Conservation (phyloP, 2,888 invertebrate species). For the Sylvicola cinctus region DNA sequence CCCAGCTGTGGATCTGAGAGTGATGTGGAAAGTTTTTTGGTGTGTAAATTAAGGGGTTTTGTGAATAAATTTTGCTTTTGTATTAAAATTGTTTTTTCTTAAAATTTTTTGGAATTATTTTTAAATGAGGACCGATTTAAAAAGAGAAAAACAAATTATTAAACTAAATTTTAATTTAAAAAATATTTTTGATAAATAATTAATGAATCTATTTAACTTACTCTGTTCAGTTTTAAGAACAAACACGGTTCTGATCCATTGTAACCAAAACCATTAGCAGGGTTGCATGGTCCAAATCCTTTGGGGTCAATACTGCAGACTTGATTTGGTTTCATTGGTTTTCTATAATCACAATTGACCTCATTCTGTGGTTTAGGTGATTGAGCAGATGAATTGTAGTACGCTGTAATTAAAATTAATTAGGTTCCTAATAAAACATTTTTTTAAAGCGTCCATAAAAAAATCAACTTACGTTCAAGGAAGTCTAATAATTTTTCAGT, state of each 20-base stretch:
- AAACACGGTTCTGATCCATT: conserved; percentile 58
- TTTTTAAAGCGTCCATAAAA: conserved; percentile 2
- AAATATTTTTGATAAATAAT: too few species aligned
- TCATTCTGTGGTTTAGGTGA: conserved; percentile 28
- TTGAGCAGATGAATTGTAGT: conserved; percentile 20
- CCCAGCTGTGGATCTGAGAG: conserved; percentile 50
- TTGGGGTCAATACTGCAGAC: conserved; percentile 31
- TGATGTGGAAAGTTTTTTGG: too few species aligned
- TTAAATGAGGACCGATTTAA: too few species aligned
- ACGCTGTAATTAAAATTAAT: conserved; percentile 17
- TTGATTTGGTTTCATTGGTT: conserved; percentile 23
- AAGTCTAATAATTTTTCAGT: conserved; percentile 31
- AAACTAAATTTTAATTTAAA: too few species aligned
- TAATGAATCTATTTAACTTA: too few species aligned
- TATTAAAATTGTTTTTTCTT: too few species aligned
- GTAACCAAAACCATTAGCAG: conserved; percentile 40
- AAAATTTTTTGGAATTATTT: too few species aligned
- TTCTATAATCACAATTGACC: conserved; percentile 31
- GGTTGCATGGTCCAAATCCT: conserved; percentile 30
- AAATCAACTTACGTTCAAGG: conserved; percentile 30
- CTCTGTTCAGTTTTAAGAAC: conserved; percentile 66
- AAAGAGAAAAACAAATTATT: too few species aligned
- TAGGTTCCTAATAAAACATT: neutral
- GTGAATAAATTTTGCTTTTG: too few species aligned
- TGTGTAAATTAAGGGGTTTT: too few species aligned